These are phyloP conservation scores for Gastracanthus pulcherrimus DNA, from an alignment of 2,888 invertebrate genomes.

Conservation along the genomic window DNA sequence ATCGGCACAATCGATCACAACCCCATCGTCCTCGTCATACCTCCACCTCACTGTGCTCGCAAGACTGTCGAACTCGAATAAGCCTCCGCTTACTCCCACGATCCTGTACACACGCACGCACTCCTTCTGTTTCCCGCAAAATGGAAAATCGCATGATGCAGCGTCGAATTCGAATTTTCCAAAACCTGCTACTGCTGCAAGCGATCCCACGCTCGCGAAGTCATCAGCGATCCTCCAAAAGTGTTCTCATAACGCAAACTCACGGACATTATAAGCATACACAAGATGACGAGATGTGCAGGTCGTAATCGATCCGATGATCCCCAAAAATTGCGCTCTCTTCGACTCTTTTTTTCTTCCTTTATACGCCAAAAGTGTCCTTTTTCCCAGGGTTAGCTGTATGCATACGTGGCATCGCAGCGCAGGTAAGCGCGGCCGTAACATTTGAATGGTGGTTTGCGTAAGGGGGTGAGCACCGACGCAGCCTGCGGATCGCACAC, in stretches of 20 bases:
- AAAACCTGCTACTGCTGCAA: not conserved
- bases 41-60: not conserved
- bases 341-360: not conserved
- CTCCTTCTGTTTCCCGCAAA: constrained; percentile 12
- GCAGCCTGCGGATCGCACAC: constrained; percentile 19
- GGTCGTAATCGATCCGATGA: constrained; percentile 38
- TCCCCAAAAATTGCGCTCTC: constrained; percentile 29
- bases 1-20: not conserved
- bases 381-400: no score
- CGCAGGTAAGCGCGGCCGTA: constrained; percentile 22
- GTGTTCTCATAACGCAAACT: not conserved
- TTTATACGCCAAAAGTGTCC: not conserved
- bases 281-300: no score
- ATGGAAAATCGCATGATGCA: constrained; percentile 15
- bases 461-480: constrained; percentile 65
- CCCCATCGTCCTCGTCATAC: not conserved
- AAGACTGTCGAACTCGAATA: no score
- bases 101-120: not conserved
- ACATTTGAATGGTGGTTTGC: constrained; percentile 71
- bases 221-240: not conserved
- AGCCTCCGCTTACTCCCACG: constrained; percentile 9
- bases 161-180: not conserved
- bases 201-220: constrained; percentile 48
- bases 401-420: no score
- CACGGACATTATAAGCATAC: not conserved